phyloP scores from a whole-genome alignment of 2,888 invertebrate species.

The Pecten maximus region DNA sequence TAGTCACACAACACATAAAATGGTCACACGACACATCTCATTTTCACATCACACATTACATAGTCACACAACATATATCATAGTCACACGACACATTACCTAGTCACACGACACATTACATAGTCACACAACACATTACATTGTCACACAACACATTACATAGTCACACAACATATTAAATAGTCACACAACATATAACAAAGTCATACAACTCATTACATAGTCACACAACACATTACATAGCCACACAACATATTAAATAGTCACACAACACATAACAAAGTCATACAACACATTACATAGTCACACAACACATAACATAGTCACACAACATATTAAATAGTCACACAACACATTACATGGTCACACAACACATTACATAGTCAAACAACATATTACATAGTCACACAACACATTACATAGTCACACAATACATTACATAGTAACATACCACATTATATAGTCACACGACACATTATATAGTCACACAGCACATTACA shows the following conservation, averaged over 20 bases:
- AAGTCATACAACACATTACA: not conserved
- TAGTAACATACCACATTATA: not conserved
- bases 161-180: not conserved
- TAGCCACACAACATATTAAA: not conserved
- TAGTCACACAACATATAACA: not conserved
- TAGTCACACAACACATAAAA: not conserved
- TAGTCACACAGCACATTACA: not conserved
- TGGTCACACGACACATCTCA: not conserved
- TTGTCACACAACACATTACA: not conserved
- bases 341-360: not conserved
- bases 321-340: not conserved
- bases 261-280: not conserved
- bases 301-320: too few species aligned
- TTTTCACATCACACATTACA: not conserved
- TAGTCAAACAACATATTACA: not conserved
- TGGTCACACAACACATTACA: not conserved
- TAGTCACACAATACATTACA: not conserved
- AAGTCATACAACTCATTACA: not conserved
- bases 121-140: not conserved
- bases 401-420: not conserved
- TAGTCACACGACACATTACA: not conserved
- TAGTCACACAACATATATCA: not conserved
- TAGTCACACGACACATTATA: not conserved
- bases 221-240: not conserved
- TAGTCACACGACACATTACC: not conserved